Evolutionary conservation across 2,113 vertebrate genomes (phyloP).

Genomic region (Datnioides undecimradiatus): DNA sequence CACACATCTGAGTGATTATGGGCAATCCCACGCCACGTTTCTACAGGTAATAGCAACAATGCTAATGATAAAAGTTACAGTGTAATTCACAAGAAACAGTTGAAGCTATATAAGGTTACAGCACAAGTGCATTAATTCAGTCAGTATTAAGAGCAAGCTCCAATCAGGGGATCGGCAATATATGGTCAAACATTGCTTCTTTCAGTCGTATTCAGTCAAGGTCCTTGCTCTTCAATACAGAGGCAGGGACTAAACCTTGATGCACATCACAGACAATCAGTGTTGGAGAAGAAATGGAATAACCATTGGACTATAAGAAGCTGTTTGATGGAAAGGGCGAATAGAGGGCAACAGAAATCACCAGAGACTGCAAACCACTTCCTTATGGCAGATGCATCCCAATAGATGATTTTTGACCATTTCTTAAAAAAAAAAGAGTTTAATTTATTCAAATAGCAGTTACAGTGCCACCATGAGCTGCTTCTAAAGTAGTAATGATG

Average conservation of each 20-base stretch:
- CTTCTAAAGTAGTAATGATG: background rate
- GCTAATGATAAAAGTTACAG: background rate
- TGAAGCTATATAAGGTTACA: background rate
- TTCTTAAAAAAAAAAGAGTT: background rate
- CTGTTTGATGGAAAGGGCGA: no score
- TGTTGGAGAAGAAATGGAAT: conserved; percentile 4
- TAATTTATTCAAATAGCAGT: background rate
- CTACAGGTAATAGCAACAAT: background rate
- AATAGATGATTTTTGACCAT: background rate
- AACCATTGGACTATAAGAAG: background rate
- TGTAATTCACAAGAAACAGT: background rate
- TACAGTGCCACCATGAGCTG: background rate
- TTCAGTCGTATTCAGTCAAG: background rate
- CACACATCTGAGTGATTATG: no score
- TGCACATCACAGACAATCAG: background rate
- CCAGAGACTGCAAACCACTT: background rate
- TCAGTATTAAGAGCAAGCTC: background rate
- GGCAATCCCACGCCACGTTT: no score
- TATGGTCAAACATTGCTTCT: background rate
- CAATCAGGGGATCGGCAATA: background rate
- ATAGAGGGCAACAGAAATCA: background rate
- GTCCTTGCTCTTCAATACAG: conserved; percentile 11
- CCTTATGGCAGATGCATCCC: background rate
- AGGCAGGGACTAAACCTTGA: conserved; percentile 32
- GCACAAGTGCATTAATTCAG: background rate